Conservation (phyloP, 2,888 invertebrate genomes). For the Lochmaea capreae region DNA sequence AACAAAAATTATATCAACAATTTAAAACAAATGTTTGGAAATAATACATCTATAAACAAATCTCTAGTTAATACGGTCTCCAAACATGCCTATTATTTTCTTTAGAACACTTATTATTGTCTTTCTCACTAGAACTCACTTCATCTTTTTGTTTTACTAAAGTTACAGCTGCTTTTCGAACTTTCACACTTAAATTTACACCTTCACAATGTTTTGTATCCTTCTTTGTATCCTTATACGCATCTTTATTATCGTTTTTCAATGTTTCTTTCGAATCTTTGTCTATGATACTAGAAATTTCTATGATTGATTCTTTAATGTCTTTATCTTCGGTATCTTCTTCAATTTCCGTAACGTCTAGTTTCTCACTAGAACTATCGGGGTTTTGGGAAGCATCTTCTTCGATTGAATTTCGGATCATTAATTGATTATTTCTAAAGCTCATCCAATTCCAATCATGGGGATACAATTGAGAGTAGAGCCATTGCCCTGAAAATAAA, state of each 20-base stretch:
- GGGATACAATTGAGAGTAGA: slow-evolving; percentile 81
- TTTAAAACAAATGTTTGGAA: too few species aligned
- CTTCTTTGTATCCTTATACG: slow-evolving; percentile 36
- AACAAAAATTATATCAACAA: too few species aligned
- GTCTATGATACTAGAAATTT: slow-evolving; percentile 31
- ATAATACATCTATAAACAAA: slow-evolving; percentile 2
- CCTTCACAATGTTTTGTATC: slow-evolving; percentile 54
- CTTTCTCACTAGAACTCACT: slow-evolving; percentile 62
- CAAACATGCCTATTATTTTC: slow-evolving; percentile 77
- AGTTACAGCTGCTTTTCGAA: slow-evolving; percentile 61
- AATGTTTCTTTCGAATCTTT: slow-evolving; percentile 1
- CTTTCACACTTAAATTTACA: slow-evolving; percentile 61
- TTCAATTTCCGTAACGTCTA: slow-evolving; percentile 55
- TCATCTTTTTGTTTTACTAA: slow-evolving; percentile 63
- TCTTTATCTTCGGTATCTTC: slow-evolving; percentile 45
- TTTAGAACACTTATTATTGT: slow-evolving; percentile 62
- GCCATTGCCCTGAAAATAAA: slow-evolving; percentile 73
- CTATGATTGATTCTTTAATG: slow-evolving; percentile 34
- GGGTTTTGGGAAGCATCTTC: slow-evolving; percentile 54
- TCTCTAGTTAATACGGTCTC: slow-evolving; percentile 75
- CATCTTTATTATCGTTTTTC: slow-evolving; percentile 31
- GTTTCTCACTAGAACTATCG: slow-evolving; percentile 55
- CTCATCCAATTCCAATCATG: slow-evolving; percentile 78
- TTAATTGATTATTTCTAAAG: slow-evolving; percentile 60
- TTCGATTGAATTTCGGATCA: slow-evolving; percentile 46